Evolutionary conservation across 2,113 vertebrate genomes (phyloP).

Genomic region (Brachypodius melanocephalos): DNA sequence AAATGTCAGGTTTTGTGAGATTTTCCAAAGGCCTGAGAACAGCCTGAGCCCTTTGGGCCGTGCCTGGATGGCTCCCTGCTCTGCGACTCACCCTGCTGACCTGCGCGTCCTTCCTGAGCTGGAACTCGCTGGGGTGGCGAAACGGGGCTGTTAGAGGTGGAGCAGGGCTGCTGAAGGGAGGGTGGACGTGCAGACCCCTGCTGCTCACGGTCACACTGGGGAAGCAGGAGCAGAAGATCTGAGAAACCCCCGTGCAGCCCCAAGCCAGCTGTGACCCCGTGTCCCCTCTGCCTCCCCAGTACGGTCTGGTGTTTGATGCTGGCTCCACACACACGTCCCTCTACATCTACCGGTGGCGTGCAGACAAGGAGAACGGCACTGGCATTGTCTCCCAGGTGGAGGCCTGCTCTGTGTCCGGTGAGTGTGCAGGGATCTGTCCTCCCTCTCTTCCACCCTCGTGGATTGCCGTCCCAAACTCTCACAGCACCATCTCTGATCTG

Average conservation of each 20-base stretch:
- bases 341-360: constrained; percentile 85
- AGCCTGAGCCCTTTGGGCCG: not conserved
- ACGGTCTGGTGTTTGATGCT: constrained; percentile 87
- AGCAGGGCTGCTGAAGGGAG: not conserved
- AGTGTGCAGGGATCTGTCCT: rapidly evolving
- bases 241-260: rapidly evolving
- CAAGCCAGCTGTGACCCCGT: rapidly evolving
- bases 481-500: rapidly evolving
- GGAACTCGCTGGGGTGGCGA: not conserved
- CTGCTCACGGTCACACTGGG: rapidly evolving
- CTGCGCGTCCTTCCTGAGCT: not conserved
- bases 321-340: constrained; percentile 88
- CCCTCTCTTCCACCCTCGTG: not conserved
- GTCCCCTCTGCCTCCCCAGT: constrained; percentile 66
- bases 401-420: constrained; percentile 78
- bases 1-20: not conserved
- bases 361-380: constrained; percentile 84
- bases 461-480: rapidly evolving
- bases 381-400: constrained; percentile 84
- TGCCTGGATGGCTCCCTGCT: not conserved
- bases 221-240: not conserved
- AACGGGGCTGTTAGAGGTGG: not conserved
- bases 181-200: not conserved
- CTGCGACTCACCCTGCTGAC: not conserved
- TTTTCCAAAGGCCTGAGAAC: not conserved